A percentile compares a stretch with the other conserved stretches of the same genome.
Conservation (phyloP, 2,113 vertebrate species). For the Leucoraja erinaceus region DNA sequence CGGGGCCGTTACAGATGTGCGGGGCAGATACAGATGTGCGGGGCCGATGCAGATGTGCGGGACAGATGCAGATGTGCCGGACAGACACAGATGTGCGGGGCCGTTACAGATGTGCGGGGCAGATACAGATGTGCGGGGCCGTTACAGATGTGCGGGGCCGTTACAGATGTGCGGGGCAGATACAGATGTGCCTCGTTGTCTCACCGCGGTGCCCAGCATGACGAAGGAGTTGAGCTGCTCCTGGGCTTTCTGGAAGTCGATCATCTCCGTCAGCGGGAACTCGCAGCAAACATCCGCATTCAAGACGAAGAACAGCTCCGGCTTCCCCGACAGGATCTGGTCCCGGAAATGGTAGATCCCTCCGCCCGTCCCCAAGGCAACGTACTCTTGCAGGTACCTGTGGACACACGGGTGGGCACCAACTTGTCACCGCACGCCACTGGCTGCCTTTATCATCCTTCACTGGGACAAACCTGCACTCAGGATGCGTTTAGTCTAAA, state of each 20-base stretch:
- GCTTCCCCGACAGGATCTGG: slow-evolving; percentile 85
- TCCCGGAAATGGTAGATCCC: slow-evolving; percentile 97
- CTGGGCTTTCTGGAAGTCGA: slow-evolving; percentile 69
- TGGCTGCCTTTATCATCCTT: background rate
- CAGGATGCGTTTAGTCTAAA: too few relatives aligned
- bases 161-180: too few relatives aligned
- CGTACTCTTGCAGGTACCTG: slow-evolving; percentile 92
- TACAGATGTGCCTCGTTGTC: slow-evolving; percentile 38
- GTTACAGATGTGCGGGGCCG: too few relatives aligned
- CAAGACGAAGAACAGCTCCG: slow-evolving; percentile 89
- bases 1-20: too few relatives aligned
- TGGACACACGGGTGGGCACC: background rate
- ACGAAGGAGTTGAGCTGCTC: slow-evolving; percentile 71
- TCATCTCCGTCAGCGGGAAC: slow-evolving; percentile 85
- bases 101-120: too few relatives aligned
- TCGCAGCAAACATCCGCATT: slow-evolving; percentile 91
- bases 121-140: too few relatives aligned
- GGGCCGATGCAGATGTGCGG: too few relatives aligned
- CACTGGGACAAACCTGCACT: background rate
- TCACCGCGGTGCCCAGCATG: slow-evolving; percentile 91
- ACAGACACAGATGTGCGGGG: too few relatives aligned
- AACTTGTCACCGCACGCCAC: background rate
- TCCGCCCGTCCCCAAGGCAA: slow-evolving; percentile 86
- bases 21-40: background rate
- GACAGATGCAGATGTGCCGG: too few relatives aligned